Base-by-base conservation (phyloP, 64 coral and sea anemone genomes). In the Pachyseris speciosa region DNA sequence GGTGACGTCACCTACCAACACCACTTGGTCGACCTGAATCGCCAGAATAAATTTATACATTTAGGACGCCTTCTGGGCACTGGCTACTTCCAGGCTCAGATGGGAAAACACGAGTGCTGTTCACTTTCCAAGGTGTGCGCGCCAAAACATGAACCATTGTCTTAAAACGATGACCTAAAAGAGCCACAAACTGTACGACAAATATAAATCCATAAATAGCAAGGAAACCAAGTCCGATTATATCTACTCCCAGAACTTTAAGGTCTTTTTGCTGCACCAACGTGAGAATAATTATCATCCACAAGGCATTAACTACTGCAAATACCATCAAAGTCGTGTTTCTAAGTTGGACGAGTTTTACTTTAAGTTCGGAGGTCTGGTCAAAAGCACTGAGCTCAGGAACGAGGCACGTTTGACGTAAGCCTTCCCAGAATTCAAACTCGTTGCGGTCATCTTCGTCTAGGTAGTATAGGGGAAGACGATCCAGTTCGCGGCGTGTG, bases 61-160 rank as follows among this genome's bases (percentile, higher is more conserved):
- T n/a, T n/a, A n/a, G n/a, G n/a, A n/a, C n/a, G n/a, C n/a, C n/a
- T n/a, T n/a, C n/a, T n/a, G n/a, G n/a, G n/a, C n/a, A n/a, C 30
- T 67, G 27, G 33, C 27, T 15, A 9, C 27, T 11, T 67, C 5
- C 3, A 40, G 68, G 33, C 6, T 72, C 64, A 40, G 34, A 2
- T 3, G 68, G 68, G 13, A n/a, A 30, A 12, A 78, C 47, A 17
- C 27, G 28, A 33, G 1, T 57, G 45, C 2, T 57, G 9, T 34
- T 60, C 12, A 60, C 0, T 39, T 39, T 94, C 86, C 86, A 94
- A 2, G 92, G 92, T 22, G 78, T 59, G 20, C 92, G 92, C 8
- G 92, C 92, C 9, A 94, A 86, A 51, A 94, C 47, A 37, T 94
- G 92, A 41, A 94, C 44, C 5, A 89, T 15, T 7, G 92, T 94